Conservation (phyloP, 2,888 invertebrate species). For the Caenorhabditis auriculariae region DNA sequence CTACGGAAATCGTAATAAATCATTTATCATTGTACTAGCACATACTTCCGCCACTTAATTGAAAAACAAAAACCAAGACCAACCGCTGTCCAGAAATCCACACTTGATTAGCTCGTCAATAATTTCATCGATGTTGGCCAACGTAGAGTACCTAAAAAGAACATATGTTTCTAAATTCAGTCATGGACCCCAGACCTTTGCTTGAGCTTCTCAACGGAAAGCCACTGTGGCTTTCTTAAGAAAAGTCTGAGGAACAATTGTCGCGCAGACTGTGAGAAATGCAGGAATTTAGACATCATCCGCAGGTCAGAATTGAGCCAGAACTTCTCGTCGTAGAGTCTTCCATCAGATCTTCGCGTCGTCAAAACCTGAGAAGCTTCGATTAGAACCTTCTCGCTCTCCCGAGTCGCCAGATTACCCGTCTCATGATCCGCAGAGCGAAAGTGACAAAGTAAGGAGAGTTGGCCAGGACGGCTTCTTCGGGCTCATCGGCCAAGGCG, state of each 20-base stretch:
- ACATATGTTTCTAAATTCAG: neutral
- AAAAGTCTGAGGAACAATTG: slow-evolving; percentile 15
- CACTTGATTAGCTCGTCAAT: slow-evolving; percentile 11
- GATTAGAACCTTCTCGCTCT: neutral
- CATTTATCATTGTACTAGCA: too few relatives aligned
- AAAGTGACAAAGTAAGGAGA: slow-evolving; percentile 14
- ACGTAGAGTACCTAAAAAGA: slow-evolving; percentile 13
- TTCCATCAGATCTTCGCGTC: slow-evolving; percentile 9
- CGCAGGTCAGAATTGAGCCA: slow-evolving; percentile 13
- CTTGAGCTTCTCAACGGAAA: slow-evolving; percentile 14
- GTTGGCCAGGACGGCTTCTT: neutral
- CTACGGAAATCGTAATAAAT: too few relatives aligned
- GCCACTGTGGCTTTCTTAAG: slow-evolving; percentile 14
- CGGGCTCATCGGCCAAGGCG: neutral
- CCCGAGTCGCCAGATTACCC: slow-evolving; percentile 1
- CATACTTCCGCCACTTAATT: too few relatives aligned
- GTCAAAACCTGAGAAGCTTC: neutral
- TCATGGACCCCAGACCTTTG: slow-evolving; percentile 6
- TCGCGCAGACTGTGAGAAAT: slow-evolving; percentile 11
- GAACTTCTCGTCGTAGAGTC: slow-evolving; percentile 15
- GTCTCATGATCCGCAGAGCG: slow-evolving; percentile 11
- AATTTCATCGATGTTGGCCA: slow-evolving; percentile 3
- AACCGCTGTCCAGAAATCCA: slow-evolving; percentile 17
- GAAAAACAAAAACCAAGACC: neutral
- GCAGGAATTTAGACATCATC: slow-evolving; percentile 15